These are phyloP conservation scores for Drosophila parthenogenetica DNA, from an alignment of 2,888 invertebrate genomes.

Conservation along the genomic window DNA sequence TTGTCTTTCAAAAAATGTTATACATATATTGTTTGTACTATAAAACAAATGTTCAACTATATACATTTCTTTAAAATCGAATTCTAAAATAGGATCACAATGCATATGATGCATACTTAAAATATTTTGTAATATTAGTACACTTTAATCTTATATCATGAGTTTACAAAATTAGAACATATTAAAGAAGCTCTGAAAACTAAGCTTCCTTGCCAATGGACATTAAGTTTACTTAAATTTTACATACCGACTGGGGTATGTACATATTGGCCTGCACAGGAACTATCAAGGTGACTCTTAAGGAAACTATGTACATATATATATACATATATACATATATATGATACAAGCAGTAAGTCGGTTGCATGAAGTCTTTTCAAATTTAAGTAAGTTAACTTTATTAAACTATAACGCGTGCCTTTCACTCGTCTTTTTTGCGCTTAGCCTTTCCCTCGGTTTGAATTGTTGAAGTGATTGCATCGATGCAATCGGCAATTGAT, in stretches of 20 bases:
- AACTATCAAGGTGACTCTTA: constrained; percentile 37
- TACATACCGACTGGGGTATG: constrained; percentile 10
- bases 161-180: constrained; percentile 3
- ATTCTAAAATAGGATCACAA: constrained; percentile 79
- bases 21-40: constrained; percentile 52
- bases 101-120: constrained; percentile 44
- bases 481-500: constrained; percentile 91
- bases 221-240: constrained; percentile 21
- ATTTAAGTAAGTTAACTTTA: constrained; percentile 6
- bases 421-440: constrained; percentile 92
- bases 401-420: neutral
- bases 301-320: no score
- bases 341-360: constrained; percentile 26
- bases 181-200: constrained; percentile 51
- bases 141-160: neutral
- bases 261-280: constrained; percentile 26
- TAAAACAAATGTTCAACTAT: constrained; percentile 38
- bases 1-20: constrained; percentile 57
- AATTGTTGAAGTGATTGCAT: constrained; percentile 95
- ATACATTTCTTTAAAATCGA: constrained; percentile 42
- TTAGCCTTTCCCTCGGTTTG: constrained; percentile 96
- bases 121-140: constrained; percentile 33
- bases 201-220: constrained; percentile 58
- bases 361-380: constrained; percentile 48
- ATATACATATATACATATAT: no score